Base-by-base conservation (phyloP, 2,797 vertebrate species). In the Fringilla coelebs region DNA sequence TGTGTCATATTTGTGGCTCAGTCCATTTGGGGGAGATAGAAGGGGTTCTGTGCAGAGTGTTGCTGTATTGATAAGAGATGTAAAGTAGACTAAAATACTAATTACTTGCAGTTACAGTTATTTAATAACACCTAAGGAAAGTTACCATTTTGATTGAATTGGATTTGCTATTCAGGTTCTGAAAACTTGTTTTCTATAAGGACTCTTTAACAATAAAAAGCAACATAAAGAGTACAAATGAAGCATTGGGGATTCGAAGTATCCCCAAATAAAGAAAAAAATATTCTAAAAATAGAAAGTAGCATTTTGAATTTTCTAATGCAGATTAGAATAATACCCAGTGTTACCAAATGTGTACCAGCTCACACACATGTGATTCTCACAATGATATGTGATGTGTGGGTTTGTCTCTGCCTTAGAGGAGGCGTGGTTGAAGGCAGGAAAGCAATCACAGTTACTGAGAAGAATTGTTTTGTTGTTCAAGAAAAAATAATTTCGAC, bases 11-110 rank as follows among this genome's bases (percentile, higher is more conserved):
- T 93, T 96, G 68, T 91, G 26, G 12, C 31, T 55, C 48, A 13
- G 34, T 95, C 19, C 3, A 34, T 82, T 81, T 54, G 8, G 16
- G 24, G 12, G 43, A 71, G 41, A 32, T 28, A 19, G 58, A 55
- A 91, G 25, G 29, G 20, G 13, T 61, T 95, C 89, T 28, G 14
- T 93, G 51, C 49, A 65, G 51, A 88, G 54, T 91, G 46, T 76
- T 93, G 70, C 21, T 82, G 40, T 91, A 86, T 86, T 70, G 65
- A 52, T 78, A 80, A 78, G 68, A 96, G 89, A 89, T 77, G 73
- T 85, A 93, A 96, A 93, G 78, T 72, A 89, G 84, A 93, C 84
- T 82, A 86, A 96, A 96, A 38, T 89, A 68, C 76, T 66, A 93
- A 85, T 88, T 88, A 54, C 40, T 90, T 93, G 25, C 41, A 70